A percentile compares a stretch with the other conserved stretches of the same genome.
Evolutionary conservation across 2,888 invertebrate genomes (phyloP).

Genomic region (Hylaea fasciaria): DNA sequence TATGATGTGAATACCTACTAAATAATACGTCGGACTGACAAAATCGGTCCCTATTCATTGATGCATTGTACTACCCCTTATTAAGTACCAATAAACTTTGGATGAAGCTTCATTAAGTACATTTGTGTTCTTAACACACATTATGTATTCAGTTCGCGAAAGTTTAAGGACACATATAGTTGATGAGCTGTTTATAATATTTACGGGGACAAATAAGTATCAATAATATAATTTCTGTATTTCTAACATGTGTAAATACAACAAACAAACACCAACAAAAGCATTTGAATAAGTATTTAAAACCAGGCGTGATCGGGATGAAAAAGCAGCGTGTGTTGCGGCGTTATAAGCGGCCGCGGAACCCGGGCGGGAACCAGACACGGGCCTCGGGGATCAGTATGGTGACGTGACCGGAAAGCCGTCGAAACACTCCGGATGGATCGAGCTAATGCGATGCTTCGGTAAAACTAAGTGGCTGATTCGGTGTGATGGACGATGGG

Average conservation of each 20-base stretch:
- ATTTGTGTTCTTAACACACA: no score
- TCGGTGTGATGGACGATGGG: conserved; percentile 4
- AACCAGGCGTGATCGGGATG: conserved; percentile 11
- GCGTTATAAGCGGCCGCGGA: conserved; percentile 34
- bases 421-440: conserved; percentile 45
- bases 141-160: no score
- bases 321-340: conserved; percentile 24
- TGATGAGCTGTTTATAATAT: no score
- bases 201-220: no score
- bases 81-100: no score
- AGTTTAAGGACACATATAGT: no score
- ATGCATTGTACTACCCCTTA: no score
- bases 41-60: no score
- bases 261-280: neutral
- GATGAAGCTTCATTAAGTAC: no score
- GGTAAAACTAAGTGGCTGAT: conserved; percentile 11
- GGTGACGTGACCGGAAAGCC: conserved; percentile 46
- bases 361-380: conserved; percentile 32
- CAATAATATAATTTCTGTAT: no score
- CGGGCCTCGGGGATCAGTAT: conserved; percentile 43
- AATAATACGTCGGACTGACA: no score
- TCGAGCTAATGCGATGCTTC: conserved; percentile 38
- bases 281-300: neutral
- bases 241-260: neutral
- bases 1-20: no score